Conservation (phyloP, 2,888 invertebrate species). For the Drosophila atripex region DNA sequence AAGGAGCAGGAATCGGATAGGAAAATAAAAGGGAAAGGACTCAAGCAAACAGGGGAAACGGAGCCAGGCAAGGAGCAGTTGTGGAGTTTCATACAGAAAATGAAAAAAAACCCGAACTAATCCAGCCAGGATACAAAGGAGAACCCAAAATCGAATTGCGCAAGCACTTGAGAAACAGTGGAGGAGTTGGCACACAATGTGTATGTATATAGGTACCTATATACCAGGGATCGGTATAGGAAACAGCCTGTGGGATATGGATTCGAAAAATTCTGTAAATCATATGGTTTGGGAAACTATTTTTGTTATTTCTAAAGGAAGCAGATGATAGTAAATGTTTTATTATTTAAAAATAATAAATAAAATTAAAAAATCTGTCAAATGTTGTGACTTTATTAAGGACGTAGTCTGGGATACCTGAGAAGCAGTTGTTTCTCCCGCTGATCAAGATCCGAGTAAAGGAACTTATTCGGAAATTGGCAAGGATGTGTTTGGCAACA, state of each 20-base stretch:
- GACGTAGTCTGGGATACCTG: conserved; percentile 25
- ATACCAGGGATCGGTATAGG: not conserved
- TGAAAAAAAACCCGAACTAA: conserved; percentile 62
- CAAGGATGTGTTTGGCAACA: conserved; percentile 33
- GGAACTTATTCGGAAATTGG: conserved; percentile 16
- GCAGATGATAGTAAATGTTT: too few relatives aligned
- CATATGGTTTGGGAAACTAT: not conserved
- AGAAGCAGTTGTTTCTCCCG: conserved; percentile 28
- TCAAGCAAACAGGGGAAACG: conserved; percentile 5
- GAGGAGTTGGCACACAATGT: conserved; percentile 37
- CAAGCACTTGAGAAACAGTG: conserved; percentile 65
- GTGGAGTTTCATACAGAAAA: conserved; percentile 51
- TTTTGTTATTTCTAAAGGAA: not conserved
- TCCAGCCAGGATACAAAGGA: conserved; percentile 50
- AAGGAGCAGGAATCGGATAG: conserved; percentile 8
- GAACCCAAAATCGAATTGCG: conserved; percentile 62
- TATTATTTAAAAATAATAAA: too few relatives aligned
- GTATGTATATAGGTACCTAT: too few relatives aligned
- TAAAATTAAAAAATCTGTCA: too few relatives aligned
- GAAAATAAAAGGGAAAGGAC: conserved; percentile 14
- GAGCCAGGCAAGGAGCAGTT: conserved; percentile 34
- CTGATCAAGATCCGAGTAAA: conserved; percentile 66
- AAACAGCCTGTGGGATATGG: not conserved
- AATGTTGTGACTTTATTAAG: not conserved
- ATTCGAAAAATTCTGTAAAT: not conserved